Conservation (phyloP, 2,888 invertebrate species). For the Drosophila multiciliata region DNA sequence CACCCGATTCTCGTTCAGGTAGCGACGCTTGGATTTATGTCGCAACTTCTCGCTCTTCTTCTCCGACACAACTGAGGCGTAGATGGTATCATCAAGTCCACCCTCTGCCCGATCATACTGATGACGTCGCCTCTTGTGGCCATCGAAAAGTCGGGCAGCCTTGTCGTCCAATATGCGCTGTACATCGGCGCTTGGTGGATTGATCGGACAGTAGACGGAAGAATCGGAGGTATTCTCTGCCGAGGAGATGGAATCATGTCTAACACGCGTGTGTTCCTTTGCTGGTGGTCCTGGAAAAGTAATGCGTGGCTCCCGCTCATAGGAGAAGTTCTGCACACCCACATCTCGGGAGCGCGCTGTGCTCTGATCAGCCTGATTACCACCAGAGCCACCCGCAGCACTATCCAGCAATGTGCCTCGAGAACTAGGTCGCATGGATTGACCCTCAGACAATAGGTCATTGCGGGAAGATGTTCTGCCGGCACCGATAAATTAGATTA, state of each 20-base stretch:
- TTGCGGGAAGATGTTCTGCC: slow-evolving; percentile 81
- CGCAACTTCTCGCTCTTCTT: slow-evolving; percentile 78
- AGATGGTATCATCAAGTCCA: slow-evolving; percentile 80
- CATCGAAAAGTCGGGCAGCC: slow-evolving; percentile 81
- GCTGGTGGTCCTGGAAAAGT: slow-evolving; percentile 76
- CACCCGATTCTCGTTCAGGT: slow-evolving; percentile 84
- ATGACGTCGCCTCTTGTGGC: slow-evolving; percentile 78
- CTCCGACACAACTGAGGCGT: slow-evolving; percentile 81
- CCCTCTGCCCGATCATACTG: slow-evolving; percentile 82
- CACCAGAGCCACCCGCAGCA: slow-evolving; percentile 38
- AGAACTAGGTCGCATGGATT: slow-evolving; percentile 74
- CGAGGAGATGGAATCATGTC: slow-evolving; percentile 81
- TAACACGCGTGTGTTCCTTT: slow-evolving; percentile 60
- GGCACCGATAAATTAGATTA: neutral
- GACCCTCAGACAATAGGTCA: slow-evolving; percentile 79
- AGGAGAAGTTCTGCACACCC: slow-evolving; percentile 83
- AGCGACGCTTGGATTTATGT: slow-evolving; percentile 82
- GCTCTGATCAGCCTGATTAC: slow-evolving; percentile 53
- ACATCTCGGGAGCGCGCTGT: slow-evolving; percentile 68
- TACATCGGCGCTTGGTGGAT: slow-evolving; percentile 82
- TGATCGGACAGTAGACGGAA: slow-evolving; percentile 84
- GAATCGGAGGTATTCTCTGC: slow-evolving; percentile 85
- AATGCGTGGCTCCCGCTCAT: slow-evolving; percentile 77
- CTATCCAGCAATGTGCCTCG: slow-evolving; percentile 69
- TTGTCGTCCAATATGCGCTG: slow-evolving; percentile 84